Conservation (phyloP, 2,888 invertebrate species). For the Deladenus siricidicola region DNA sequence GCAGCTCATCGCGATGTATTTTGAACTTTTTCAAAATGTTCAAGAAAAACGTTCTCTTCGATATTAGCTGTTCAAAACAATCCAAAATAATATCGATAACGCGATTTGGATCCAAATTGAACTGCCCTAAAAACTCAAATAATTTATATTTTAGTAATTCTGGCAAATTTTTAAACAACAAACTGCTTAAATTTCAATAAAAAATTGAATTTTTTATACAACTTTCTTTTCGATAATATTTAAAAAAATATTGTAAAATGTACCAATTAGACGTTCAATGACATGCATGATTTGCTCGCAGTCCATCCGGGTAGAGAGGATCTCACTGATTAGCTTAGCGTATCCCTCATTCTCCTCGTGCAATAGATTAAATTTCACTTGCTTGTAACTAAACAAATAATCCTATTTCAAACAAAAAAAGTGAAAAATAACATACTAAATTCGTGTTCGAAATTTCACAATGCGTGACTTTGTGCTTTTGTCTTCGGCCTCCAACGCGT, state of each 20-base stretch:
- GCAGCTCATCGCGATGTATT: constrained; percentile 76
- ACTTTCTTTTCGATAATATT: no score
- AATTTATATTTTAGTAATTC: not conserved
- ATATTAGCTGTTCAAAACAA: constrained; percentile 72
- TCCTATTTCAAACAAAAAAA: not conserved
- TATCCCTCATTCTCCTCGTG: constrained; percentile 98
- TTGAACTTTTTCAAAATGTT: constrained; percentile 61
- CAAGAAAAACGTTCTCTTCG: constrained; percentile 41
- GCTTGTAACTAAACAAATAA: constrained; percentile 74
- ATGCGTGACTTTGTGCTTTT: constrained; percentile 28
- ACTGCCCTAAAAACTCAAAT: constrained; percentile 69
- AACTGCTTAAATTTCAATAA: no score
- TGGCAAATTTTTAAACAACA: no score
- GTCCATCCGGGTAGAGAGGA: constrained; percentile 23
- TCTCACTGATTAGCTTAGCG: constrained; percentile 64
- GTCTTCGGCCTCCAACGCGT: constrained; percentile 29
- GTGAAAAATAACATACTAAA: constrained; percentile 33
- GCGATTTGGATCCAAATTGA: constrained; percentile 89
- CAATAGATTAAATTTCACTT: constrained; percentile 94
- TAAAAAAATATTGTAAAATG: not conserved
- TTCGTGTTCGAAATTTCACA: constrained; percentile 41
- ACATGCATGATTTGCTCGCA: constrained; percentile 21
- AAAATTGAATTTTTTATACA: no score
- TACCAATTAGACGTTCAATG: constrained; percentile 36
- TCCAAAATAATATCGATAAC: constrained; percentile 82